These are phyloP conservation scores for Galleria mellonella DNA, from an alignment of 1,140 invertebrate genomes.

Conservation along the genomic window DNA sequence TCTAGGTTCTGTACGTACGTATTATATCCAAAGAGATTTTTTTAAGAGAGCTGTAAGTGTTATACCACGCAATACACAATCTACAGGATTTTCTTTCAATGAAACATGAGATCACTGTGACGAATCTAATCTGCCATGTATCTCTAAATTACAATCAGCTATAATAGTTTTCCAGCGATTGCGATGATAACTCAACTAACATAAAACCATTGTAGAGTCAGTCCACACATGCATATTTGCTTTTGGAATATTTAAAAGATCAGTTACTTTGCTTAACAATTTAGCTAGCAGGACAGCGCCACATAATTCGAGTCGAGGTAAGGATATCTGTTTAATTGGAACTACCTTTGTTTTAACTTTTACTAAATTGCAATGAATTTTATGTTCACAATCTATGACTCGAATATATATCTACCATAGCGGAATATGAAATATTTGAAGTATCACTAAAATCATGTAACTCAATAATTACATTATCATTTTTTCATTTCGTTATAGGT, in stretches of 20 bases:
- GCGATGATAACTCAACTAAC: conserved; percentile 10
- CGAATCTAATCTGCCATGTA: background rate
- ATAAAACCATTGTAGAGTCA: conserved; percentile 11
- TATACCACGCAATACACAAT: background rate
- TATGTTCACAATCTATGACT: conserved; percentile 4
- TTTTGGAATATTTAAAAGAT: conserved; percentile 1
- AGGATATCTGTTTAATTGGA: conserved; percentile 13
- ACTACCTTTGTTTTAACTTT: conserved; percentile 46
- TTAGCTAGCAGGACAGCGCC: conserved; percentile 8
- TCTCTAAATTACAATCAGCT: conserved; percentile 8
- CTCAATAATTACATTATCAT: background rate
- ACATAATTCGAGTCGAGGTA: conserved; percentile 15
- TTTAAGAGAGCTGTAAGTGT: background rate
- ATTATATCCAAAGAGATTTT: background rate
- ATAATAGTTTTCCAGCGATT: conserved; percentile 13
- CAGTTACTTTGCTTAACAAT: background rate
- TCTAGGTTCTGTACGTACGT: background rate
- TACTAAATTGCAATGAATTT: conserved; percentile 23
- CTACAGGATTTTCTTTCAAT: conserved; percentile 5
- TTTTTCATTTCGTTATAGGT: conserved; percentile 19
- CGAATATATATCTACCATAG: conserved; percentile 30
- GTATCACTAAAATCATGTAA: conserved; percentile 33
- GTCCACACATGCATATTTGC: conserved; percentile 4
- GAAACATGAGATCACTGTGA: conserved; percentile 6
- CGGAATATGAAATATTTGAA: conserved; percentile 6